These are phyloP conservation scores for Sus cebifrons DNA, from an alignment of 2,797 vertebrate species.

Conservation along the genomic window DNA sequence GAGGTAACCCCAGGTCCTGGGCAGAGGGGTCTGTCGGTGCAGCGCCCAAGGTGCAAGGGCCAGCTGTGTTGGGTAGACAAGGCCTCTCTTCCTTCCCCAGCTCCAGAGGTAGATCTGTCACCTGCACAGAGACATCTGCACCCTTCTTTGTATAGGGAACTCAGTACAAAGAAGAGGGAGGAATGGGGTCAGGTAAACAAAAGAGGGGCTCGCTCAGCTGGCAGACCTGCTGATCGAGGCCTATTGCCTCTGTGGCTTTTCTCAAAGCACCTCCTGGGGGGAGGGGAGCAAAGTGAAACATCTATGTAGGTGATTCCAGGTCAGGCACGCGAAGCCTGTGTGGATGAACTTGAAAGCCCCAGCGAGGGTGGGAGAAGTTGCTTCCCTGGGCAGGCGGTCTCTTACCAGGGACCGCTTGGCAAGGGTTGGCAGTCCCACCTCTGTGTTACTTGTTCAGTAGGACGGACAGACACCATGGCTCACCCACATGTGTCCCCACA, in stretches of 20 bases:
- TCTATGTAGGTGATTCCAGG: neutral
- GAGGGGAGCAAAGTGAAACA: neutral
- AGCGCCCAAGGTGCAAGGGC: neutral
- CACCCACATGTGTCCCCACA: neutral
- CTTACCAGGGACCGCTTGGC: neutral
- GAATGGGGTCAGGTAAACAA: neutral
- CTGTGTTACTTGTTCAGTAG: neutral
- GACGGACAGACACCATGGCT: neutral
- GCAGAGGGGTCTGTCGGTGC: neutral
- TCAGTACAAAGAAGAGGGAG: neutral
- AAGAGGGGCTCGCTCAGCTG: neutral
- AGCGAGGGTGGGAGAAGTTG: neutral
- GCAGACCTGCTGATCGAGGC: neutral
- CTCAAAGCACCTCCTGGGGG: accelerated
- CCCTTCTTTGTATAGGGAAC: neutral
- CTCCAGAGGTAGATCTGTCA: neutral
- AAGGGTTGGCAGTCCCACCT: neutral
- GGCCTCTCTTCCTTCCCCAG: neutral
- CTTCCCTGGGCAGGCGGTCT: neutral
- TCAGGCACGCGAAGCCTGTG: neutral
- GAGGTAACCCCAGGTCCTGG: constrained; percentile 91
- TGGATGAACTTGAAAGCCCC: neutral
- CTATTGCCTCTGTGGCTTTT: neutral
- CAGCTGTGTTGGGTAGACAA: too few species aligned
- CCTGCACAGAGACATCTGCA: neutral